Base-by-base conservation (phyloP, 2,888 invertebrate species). In the Perithous albicinctus region DNA sequence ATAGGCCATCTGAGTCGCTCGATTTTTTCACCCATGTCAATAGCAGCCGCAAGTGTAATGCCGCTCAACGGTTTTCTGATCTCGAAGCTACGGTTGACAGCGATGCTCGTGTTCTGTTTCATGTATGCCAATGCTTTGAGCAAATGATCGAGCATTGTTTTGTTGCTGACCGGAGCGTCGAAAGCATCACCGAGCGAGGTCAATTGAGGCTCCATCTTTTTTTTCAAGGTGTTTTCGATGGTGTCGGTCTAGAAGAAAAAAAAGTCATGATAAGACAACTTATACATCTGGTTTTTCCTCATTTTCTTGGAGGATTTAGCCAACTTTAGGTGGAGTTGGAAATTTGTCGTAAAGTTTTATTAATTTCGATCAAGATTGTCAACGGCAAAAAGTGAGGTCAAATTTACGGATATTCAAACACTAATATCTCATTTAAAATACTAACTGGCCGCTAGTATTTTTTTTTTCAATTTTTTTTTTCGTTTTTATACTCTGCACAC, bases 1-100 rank as follows among this genome's bases (percentile, higher is more conserved):
- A 96, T 95, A 51, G 97, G 97, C 98, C 98, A 98, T 90, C 97
- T 95, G 85, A 95, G 94, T 86, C 95, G 94, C 93, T 97, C 97
- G 94, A 96, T 95, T 92, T 95, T 95, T 93, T 96, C 96, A 54
- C 95, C 95, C 54, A 95, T 94, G 59, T 92, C 92, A 77, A 95
- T 93, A 79, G 94, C 94, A 41, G 94, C 93, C 48, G 95, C 95
- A 86, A 97, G 93, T 85, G 96, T 95, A 69, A 97, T 95, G 51
- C 96, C 95, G 85, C 95, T 94, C 80, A 97, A 92, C 1, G 96
- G 96, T 72, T 95, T 94, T 80, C 96, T 94, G 83, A 97, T 95
- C 90, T 97, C 97, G 82, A 95, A 95, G 23, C 96, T 96, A 2
- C 96, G 96, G 85, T 96, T 95, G 12, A 96, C 95, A 0, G 97